These are phyloP conservation scores for Thunnus maccoyii DNA, from an alignment of 2,113 vertebrate genomes.

Conservation along the genomic window DNA sequence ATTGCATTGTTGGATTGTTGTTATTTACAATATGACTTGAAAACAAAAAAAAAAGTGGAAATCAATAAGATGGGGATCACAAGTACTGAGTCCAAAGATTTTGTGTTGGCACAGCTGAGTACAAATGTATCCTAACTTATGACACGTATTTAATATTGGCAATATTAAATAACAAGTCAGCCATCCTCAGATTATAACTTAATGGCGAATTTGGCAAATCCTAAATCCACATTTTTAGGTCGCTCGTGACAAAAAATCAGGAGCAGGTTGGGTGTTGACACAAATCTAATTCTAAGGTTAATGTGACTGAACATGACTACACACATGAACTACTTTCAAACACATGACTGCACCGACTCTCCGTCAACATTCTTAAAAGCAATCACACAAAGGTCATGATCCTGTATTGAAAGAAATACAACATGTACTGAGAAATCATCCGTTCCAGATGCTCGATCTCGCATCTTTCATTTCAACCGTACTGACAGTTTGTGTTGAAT, in stretches of 20 bases:
- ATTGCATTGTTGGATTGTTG: constrained; percentile 80
- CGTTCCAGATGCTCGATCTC: constrained; percentile 21
- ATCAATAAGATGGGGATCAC: constrained; percentile 41
- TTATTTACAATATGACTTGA: constrained; percentile 75
- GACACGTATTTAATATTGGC: constrained; percentile 31
- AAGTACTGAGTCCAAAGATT: constrained; percentile 54
- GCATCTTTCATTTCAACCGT: constrained; percentile 24
- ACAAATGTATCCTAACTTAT: constrained; percentile 41
- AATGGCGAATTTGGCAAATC: constrained; percentile 41
- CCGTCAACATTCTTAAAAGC: constrained; percentile 39
- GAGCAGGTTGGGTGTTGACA: constrained; percentile 29
- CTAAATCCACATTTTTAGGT: constrained; percentile 28
- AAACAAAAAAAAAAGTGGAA: constrained; percentile 40
- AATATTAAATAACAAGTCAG: constrained; percentile 26
- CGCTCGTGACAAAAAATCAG: neutral
- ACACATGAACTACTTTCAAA: constrained; percentile 55
- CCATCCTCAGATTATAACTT: constrained; percentile 16
- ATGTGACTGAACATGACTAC: constrained; percentile 59
- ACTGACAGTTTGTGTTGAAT: constrained; percentile 51
- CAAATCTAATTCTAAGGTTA: constrained; percentile 53
- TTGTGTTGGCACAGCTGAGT: constrained; percentile 55
- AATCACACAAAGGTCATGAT: constrained; percentile 11
- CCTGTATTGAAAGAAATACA: neutral
- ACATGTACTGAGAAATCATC: constrained; percentile 8
- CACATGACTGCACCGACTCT: constrained; percentile 55